These are phyloP conservation scores for Leptinotarsa texana DNA, from an alignment of 1,140 invertebrate genomes.

Conservation along the genomic window DNA sequence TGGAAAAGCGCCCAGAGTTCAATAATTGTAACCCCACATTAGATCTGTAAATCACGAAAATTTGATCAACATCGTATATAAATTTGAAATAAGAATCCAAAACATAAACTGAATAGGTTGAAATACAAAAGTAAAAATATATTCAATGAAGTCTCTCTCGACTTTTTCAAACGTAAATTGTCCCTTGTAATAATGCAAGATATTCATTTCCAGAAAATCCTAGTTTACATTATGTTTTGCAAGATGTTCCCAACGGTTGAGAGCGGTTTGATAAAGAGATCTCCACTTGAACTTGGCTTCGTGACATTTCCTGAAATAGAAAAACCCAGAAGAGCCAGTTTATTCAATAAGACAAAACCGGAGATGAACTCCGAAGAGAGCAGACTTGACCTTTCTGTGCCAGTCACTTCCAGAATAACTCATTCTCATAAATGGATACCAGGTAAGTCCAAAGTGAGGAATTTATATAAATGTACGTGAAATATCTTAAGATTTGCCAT, in stretches of 20 bases:
- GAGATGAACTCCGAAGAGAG: neutral
- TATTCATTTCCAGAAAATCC: conserved; percentile 17
- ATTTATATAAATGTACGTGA: too few species aligned
- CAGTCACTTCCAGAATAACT: conserved; percentile 3
- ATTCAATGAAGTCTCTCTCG: too few species aligned
- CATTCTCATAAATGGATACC: conserved; percentile 16
- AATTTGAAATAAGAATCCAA: too few species aligned
- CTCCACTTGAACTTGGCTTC: conserved; percentile 26
- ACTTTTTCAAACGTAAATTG: too few species aligned
- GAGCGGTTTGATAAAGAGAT: conserved; percentile 13
- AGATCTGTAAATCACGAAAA: too few species aligned
- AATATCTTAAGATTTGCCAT: too few species aligned
- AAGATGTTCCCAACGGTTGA: conserved; percentile 8
- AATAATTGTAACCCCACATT: too few species aligned
- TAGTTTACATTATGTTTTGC: conserved; percentile 12
- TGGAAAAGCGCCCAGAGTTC: too few species aligned
- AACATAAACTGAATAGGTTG: too few species aligned
- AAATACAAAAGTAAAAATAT: too few species aligned
- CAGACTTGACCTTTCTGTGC: neutral
- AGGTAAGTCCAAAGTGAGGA: neutral
- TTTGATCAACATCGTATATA: too few species aligned
- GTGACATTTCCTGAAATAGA: conserved; percentile 27
- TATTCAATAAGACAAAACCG: conserved; percentile 16
- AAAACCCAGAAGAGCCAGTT: conserved; percentile 10
- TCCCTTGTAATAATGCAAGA: too few species aligned